Percentiles rank a stretch among this genome's conserved stretches.
These are phyloP conservation scores for Conomelus anceps DNA, from an alignment of 2,888 invertebrate species.

Conservation along the genomic window DNA sequence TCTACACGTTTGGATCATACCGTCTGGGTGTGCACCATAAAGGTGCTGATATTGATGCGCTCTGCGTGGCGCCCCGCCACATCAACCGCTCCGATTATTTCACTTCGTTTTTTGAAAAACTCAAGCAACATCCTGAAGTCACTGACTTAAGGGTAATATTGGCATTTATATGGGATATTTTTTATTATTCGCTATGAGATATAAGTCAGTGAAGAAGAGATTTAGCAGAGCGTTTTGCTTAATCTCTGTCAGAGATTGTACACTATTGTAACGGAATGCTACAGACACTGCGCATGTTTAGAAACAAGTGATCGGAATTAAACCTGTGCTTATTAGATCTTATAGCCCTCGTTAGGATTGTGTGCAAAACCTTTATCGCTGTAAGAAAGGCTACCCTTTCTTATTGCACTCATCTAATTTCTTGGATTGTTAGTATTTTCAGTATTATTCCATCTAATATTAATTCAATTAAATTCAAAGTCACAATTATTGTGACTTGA, in stretches of 20 bases:
- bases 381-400: too few species aligned
- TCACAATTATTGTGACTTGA: too few species aligned
- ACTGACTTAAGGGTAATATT: constrained; percentile 64
- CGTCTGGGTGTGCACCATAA: constrained; percentile 90
- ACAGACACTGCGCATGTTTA: too few species aligned
- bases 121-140: constrained; percentile 80
- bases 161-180: background rate
- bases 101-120: constrained; percentile 83
- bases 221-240: too few species aligned
- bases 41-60: constrained; percentile 97
- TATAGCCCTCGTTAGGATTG: too few species aligned
- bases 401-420: too few species aligned
- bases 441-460: too few species aligned
- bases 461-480: too few species aligned
- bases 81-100: constrained; percentile 93
- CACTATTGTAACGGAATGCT: background rate
- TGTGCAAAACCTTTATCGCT: too few species aligned
- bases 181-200: constrained; percentile 8
- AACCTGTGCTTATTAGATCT: too few species aligned
- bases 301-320: too few species aligned
- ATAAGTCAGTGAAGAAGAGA: background rate
- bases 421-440: too few species aligned
- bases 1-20: constrained; percentile 99
- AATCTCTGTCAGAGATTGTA: background rate
- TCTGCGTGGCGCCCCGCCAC: constrained; percentile 96